Percentiles rank a stretch among this genome's conserved stretches.
phyloP scores from a whole-genome alignment of 2,888 invertebrate genomes.

The Lissonota sp. region DNA sequence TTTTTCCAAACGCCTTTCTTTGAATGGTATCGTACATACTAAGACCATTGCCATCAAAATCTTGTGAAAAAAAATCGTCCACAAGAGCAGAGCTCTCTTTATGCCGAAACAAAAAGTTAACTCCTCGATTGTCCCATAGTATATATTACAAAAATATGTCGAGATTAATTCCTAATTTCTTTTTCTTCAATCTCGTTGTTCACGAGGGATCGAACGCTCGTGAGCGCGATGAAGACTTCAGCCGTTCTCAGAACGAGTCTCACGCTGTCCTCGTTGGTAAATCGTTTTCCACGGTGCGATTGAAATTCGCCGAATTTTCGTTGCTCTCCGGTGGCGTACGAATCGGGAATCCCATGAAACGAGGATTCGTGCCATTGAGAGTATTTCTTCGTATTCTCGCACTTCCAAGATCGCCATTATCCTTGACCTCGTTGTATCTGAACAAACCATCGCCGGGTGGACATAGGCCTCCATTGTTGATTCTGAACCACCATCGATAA shows the following conservation, averaged over 20 bases:
- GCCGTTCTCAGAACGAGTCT: no score
- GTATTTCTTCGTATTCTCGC: conserved; percentile 67
- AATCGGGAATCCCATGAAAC: conserved; percentile 93
- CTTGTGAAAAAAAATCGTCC: no score
- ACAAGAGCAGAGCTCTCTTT: no score
- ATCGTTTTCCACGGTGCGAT: conserved; percentile 1
- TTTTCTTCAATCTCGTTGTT: background rate
- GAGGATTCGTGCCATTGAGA: conserved; percentile 80
- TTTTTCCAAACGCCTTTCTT: no score
- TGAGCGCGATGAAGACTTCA: background rate
- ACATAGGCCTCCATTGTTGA: conserved; percentile 87
- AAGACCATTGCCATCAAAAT: no score
- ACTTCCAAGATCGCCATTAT: conserved; percentile 63
- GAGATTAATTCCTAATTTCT: conserved; percentile 7
- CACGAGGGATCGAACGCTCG: no score
- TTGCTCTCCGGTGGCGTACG: conserved; percentile 77
- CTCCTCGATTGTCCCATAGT: conserved; percentile 23
- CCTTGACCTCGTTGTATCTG: conserved; percentile 88
- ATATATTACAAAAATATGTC: conserved; percentile 46
- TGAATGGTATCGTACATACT: no score
- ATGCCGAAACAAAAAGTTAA: background rate
- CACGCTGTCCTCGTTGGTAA: background rate
- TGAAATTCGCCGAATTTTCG: conserved; percentile 49
- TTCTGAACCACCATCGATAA: conserved; percentile 92
- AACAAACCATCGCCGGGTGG: conserved; percentile 92